These are phyloP conservation scores for Trichomalopsis sarcophagae DNA, from an alignment of 1,140 invertebrate genomes.

Conservation along the genomic window DNA sequence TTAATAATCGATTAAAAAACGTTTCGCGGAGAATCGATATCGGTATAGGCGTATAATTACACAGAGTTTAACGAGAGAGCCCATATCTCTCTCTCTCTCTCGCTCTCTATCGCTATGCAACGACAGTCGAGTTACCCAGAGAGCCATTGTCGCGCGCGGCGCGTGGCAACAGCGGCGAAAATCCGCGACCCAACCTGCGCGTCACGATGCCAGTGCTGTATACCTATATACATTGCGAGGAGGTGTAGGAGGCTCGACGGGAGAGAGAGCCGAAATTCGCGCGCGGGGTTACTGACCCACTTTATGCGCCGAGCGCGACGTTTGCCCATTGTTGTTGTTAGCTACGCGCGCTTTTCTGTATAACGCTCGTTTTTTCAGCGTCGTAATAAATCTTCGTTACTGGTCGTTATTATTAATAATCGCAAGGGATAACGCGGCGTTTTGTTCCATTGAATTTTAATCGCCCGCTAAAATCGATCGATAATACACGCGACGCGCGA, in stretches of 20 bases:
- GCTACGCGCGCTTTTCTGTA: too few species aligned
- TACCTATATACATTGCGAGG: not conserved
- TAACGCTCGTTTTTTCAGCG: not conserved
- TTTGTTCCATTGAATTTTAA: too few species aligned
- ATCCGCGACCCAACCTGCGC: constrained; percentile 26
- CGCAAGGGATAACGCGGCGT: too few species aligned
- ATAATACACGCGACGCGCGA: too few species aligned
- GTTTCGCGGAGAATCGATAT: not conserved
- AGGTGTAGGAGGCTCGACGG: not conserved
- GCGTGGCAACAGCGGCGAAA: constrained; percentile 47
- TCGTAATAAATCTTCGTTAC: not conserved
- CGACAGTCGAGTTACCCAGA: not conserved
- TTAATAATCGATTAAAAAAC: not conserved
- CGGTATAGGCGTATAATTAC: too few species aligned
- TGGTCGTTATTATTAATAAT: too few species aligned
- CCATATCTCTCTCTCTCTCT: not conserved
- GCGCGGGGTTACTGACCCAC: constrained; percentile 21
- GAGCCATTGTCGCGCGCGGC: constrained; percentile 34
- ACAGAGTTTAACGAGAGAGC: not conserved
- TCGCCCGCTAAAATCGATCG: too few species aligned
- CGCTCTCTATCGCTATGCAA: not conserved
- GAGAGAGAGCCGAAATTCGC: not conserved
- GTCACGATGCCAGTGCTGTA: not conserved
- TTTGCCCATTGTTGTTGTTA: not conserved
- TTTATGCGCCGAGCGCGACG: not conserved